Conservation (phyloP, 2,797 vertebrate genomes). For the Lophius americanus region DNA sequence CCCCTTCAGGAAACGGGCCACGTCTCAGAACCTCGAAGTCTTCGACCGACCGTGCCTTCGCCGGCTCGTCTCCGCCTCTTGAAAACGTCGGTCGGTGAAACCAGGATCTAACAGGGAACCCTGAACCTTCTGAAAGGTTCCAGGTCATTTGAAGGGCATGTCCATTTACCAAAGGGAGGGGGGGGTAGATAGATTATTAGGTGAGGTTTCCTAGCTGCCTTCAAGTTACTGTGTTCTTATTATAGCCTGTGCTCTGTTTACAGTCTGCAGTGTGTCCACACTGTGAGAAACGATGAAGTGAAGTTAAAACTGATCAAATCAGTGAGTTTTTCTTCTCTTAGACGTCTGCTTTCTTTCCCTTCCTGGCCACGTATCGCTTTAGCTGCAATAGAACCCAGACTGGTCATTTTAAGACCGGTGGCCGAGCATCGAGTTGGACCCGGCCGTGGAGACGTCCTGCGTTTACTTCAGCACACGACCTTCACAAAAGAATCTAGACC, state of each 20-base stretch:
- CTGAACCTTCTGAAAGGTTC: neutral
- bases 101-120: neutral
- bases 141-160: neutral
- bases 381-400: neutral
- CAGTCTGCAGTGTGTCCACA: constrained; percentile 4
- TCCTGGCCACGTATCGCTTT: neutral
- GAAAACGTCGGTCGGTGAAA: too few species aligned
- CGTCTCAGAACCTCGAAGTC: neutral
- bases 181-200: neutral
- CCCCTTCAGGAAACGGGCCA: neutral
- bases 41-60: constrained; percentile 10
- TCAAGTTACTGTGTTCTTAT: neutral
- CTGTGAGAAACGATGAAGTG: neutral
- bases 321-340: neutral
- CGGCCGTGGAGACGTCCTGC: too few species aligned
- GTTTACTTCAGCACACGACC: neutral
- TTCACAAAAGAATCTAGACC: too few species aligned
- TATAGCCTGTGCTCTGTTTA: neutral
- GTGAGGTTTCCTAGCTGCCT: neutral
- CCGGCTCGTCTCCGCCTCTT: neutral
- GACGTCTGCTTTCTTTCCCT: neutral
- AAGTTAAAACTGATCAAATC: neutral
- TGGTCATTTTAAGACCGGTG: neutral
- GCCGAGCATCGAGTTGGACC: neutral
- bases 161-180: constrained; percentile 19